These are phyloP conservation scores for Seriola aureovittata DNA, from an alignment of 2,113 vertebrate species.

Conservation along the genomic window DNA sequence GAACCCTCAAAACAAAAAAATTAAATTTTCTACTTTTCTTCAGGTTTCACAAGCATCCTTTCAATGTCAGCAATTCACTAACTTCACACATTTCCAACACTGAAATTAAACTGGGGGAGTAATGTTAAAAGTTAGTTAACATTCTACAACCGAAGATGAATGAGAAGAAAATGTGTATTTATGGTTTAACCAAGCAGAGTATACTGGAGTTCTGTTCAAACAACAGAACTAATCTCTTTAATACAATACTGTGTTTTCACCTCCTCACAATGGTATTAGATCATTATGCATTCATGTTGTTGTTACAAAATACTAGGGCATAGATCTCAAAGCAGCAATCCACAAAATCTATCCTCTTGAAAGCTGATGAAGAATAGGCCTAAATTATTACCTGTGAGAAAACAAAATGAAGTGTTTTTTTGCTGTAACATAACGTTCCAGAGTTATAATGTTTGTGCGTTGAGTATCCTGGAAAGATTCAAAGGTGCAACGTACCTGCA, in stretches of 20 bases:
- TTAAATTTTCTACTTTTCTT: conserved; percentile 15
- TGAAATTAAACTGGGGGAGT: conserved; percentile 45
- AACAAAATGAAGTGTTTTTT: conserved; percentile 1
- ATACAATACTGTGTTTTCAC: conserved; percentile 64
- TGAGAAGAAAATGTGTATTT: conserved; percentile 43
- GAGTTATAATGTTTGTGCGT: conserved; percentile 18
- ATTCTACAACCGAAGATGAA: conserved; percentile 34
- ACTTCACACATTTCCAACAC: conserved; percentile 62
- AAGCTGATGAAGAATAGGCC: not conserved
- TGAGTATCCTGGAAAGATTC: conserved; percentile 50
- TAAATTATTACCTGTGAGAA: conserved; percentile 21
- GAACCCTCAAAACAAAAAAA: conserved; percentile 56
- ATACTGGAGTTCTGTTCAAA: conserved; percentile 23
- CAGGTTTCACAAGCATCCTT: conserved; percentile 42
- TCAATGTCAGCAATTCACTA: conserved; percentile 43
- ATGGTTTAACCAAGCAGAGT: conserved; percentile 30
- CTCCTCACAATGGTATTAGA: conserved; percentile 20
- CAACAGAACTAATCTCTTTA: conserved; percentile 37
- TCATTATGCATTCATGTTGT: conserved; percentile 20
- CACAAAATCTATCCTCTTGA: conserved; percentile 10
- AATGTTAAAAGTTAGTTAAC: conserved; percentile 40
- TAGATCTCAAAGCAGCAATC: conserved; percentile 19
- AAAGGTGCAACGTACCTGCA: conserved; percentile 73
- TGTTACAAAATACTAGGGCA: conserved; percentile 40
- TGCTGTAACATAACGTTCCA: not conserved